Percentiles rank a stretch among this genome's conserved stretches.
Conservation (phyloP, 2,888 invertebrate species). For the Gibbula magus region DNA sequence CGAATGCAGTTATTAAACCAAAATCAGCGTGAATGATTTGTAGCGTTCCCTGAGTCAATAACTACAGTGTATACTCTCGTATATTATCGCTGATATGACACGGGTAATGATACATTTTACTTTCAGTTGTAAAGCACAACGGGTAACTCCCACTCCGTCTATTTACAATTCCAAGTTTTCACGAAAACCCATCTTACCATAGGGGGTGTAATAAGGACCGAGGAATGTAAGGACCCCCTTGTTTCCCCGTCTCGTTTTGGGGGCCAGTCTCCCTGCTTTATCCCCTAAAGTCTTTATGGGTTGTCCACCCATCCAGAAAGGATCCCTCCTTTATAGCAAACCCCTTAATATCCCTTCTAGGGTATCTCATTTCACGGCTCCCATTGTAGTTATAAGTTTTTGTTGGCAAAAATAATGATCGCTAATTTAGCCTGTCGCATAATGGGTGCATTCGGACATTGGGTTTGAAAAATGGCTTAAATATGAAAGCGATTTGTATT, state of each 20-base stretch:
- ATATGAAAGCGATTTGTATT: too few species aligned
- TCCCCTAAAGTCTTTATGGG: slow-evolving; percentile 14
- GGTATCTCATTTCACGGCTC: background rate
- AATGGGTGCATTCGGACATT: background rate
- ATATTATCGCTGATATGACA: too few species aligned
- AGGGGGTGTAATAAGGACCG: background rate
- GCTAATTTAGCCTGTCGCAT: slow-evolving; percentile 3
- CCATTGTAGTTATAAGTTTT: slow-evolving; percentile 1
- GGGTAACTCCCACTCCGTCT: background rate
- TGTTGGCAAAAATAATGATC: slow-evolving; percentile 15
- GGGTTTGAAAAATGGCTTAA: background rate
- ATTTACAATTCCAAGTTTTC: background rate
- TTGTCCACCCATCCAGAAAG: background rate
- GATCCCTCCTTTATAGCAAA: background rate
- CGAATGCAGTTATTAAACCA: too few species aligned
- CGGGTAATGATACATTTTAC: too few species aligned
- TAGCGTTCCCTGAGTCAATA: too few species aligned
- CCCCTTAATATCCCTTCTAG: background rate
- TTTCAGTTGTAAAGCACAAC: background rate
- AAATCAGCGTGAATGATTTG: too few species aligned
- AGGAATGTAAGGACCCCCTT: background rate
- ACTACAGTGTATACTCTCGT: too few species aligned
- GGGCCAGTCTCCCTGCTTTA: background rate
- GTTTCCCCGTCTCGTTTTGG: background rate
- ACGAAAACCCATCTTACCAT: background rate